Evolutionary conservation across 2,797 vertebrate genomes (phyloP).

Genomic region (Lagorchestes hirsutus): DNA sequence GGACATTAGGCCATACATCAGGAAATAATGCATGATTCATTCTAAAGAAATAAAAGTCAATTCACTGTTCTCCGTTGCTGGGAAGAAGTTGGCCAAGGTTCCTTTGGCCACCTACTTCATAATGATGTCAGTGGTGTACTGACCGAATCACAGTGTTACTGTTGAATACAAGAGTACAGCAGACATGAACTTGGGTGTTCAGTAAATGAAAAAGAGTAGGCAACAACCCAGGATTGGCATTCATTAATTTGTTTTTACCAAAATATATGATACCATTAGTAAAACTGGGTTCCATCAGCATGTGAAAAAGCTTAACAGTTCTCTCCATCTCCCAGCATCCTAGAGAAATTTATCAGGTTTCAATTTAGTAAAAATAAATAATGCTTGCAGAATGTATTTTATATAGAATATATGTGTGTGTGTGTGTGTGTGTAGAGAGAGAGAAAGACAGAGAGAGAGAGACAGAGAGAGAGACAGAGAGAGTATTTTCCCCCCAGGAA

Average conservation of each 20-base stretch:
- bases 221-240: not conserved
- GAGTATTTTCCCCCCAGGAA: not conserved
- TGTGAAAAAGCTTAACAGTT: not conserved
- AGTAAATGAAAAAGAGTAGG: not conserved
- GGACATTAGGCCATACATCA: constrained; percentile 20
- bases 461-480: too few species aligned
- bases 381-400: not conserved
- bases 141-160: not conserved
- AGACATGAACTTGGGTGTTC: not conserved
- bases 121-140: not conserved
- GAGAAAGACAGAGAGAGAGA: too few species aligned
- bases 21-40: constrained; percentile 22
- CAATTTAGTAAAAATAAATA: not conserved
- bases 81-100: not conserved
- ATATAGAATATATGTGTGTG: too few species aligned
- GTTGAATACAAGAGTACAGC: not conserved
- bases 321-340: not conserved
- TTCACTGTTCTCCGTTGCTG: not conserved
- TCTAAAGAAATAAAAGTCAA: constrained; percentile 48
- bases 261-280: not conserved
- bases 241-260: not conserved
- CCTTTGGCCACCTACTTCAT: not conserved
- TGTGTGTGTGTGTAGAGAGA: too few species aligned
- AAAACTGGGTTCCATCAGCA: not conserved
- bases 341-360: constrained; percentile 11